A percentile compares a stretch with the other conserved stretches of the same genome.
These are phyloP conservation scores for Laothoe populi DNA, from an alignment of 2,888 invertebrate genomes.

Conservation along the genomic window DNA sequence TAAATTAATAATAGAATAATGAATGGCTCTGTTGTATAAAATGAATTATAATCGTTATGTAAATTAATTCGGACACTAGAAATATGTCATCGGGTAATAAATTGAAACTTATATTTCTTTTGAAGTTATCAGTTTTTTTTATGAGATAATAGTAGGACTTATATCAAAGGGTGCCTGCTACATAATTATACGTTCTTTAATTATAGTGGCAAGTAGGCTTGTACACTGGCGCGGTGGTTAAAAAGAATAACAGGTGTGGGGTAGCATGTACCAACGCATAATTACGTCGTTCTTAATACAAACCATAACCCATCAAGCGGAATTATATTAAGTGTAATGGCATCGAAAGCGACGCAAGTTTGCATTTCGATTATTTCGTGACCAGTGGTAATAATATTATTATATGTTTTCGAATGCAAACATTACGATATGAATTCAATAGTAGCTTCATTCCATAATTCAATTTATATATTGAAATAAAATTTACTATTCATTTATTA, in stretches of 20 bases:
- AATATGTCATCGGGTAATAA: conserved; percentile 16
- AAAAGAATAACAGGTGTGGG: conserved; percentile 58
- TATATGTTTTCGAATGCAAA: conserved; percentile 64
- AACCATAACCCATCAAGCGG: conserved; percentile 60
- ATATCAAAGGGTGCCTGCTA: conserved; percentile 4
- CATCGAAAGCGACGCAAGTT: conserved; percentile 53
- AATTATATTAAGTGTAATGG: conserved; percentile 46
- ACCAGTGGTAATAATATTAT: conserved; percentile 64
- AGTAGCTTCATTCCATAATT: conserved; percentile 48
- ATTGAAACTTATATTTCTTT: conserved; percentile 12
- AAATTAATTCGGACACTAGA: conserved; percentile 13
- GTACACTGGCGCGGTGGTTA: conserved; percentile 26
- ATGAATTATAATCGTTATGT: conserved; percentile 20
- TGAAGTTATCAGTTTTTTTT: conserved; percentile 6
- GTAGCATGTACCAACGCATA: conserved; percentile 53
- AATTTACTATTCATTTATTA: no score
- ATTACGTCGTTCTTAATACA: conserved; percentile 54
- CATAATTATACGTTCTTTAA: conserved; percentile 16
- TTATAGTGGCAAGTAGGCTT: conserved; percentile 4
- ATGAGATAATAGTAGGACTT: conserved; percentile 4
- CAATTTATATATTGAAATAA: conserved; percentile 24
- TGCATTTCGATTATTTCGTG: conserved; percentile 67
- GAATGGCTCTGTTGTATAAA: conserved; percentile 12
- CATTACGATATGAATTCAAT: conserved; percentile 56
- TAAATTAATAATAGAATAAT: conserved; percentile 5